phyloP scores from a whole-genome alignment of 2,888 invertebrate genomes.

The Hyles lineata region DNA sequence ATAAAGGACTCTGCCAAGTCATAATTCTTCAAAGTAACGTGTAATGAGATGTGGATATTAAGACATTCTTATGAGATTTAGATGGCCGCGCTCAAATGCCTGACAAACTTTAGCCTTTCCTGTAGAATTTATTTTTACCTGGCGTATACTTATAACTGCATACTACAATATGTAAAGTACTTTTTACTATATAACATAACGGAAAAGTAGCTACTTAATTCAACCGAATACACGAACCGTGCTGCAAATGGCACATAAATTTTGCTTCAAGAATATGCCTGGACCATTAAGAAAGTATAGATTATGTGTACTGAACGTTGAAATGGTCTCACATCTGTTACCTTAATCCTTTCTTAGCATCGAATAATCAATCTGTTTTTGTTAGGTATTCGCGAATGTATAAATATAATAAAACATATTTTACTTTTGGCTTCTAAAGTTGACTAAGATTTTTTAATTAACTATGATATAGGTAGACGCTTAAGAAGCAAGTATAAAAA shows the following conservation, averaged over 20 bases:
- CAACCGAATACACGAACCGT: slow-evolving; percentile 62
- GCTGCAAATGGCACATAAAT: slow-evolving; percentile 67
- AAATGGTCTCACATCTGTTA: slow-evolving; percentile 58
- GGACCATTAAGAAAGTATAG: slow-evolving; percentile 53
- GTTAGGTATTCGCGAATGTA: not conserved
- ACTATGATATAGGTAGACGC: too few species aligned
- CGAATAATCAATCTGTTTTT: not conserved
- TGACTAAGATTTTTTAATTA: too few species aligned
- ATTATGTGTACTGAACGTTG: slow-evolving; percentile 65
- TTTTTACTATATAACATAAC: slow-evolving; percentile 51
- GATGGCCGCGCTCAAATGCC: slow-evolving; percentile 52
- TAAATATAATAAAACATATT: not conserved
- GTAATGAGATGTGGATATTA: slow-evolving; percentile 84
- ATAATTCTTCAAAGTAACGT: slow-evolving; percentile 85
- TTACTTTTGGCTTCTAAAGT: too few species aligned
- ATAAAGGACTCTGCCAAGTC: slow-evolving; percentile 85
- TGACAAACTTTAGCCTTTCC: slow-evolving; percentile 34
- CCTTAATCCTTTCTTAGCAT: slow-evolving; percentile 37
- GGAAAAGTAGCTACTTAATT: slow-evolving; percentile 64
- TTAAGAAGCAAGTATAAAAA: too few species aligned
- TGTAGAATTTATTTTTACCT: not conserved
- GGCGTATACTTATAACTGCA: not conserved
- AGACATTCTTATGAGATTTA: slow-evolving; percentile 79
- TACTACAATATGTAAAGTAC: not conserved
- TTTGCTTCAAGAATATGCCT: slow-evolving; percentile 71